Base-by-base conservation (phyloP, 2,888 invertebrate species). In the Stegophylla sp. region DNA sequence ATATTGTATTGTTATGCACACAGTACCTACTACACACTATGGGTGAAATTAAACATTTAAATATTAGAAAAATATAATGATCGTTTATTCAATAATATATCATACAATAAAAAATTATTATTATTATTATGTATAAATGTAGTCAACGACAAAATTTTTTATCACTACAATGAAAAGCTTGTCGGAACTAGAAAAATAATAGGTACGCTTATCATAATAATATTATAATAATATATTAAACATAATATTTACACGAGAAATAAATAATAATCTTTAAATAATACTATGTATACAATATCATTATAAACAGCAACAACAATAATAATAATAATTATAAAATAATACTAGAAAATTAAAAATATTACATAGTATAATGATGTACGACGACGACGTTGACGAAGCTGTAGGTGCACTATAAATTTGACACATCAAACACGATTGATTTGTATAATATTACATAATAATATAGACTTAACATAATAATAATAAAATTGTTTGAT, bases 401-500 rank as follows among this genome's bases (percentile, higher is more conserved):
- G 34, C 34, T 53, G 53, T n/a, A 20, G n/a, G n/a, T 53, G n/a
- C n/a, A n/a, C n/a, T n/a, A n/a, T n/a, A n/a, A 13, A 48, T 51
- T 51, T 48, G 15, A 17, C 17, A 5, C 51, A 17, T 17, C n/a
- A 7, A 5, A 51, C 51, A 51, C n/a, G 3, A n/a, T 17, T n/a
- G 53, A n/a, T 20, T 20, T 53, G 5, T n/a, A 53, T 53, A 53
- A 51, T 51, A 51, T 17, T 51, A 56, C 12, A 23, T 23, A 56
- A 51, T 51, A 51, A 17, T 51, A 56, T 3, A 23, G 10, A 56
- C 56, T 12, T 23, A 12, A 56, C 20, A n/a, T 15, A 45, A 23
- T 26, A 56, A 56, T 56, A 43, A 53, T 5, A 34, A 73, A 45
- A 69, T 56, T 7, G 45, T 73, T 74, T 74, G 61, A 74, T 63